Conservation (phyloP, 2,888 invertebrate genomes). For the Dascillus cervinus region DNA sequence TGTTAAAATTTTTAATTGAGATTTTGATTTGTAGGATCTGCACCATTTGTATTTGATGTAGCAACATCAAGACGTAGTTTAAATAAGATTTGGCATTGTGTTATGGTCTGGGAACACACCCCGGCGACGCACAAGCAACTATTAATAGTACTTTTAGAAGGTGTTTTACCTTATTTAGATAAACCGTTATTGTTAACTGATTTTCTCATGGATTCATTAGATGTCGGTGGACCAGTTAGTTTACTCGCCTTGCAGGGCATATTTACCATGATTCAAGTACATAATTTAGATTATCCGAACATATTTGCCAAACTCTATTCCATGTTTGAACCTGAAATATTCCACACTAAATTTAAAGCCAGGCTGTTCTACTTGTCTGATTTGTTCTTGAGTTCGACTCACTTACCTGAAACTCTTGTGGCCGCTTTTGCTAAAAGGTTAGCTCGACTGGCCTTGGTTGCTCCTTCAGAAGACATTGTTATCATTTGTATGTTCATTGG, state of each 20-base stretch:
- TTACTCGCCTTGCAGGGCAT: conserved; percentile 88
- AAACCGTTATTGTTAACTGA: conserved; percentile 82
- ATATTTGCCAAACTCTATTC: conserved; percentile 93
- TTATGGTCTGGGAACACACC: conserved; percentile 67
- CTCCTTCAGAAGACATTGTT: conserved; percentile 71
- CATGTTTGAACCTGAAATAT: conserved; percentile 85
- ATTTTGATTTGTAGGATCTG: conserved; percentile 15
- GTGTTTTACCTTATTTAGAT: conserved; percentile 70
- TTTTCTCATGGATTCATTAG: conserved; percentile 84
- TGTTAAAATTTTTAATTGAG: conserved; percentile 5
- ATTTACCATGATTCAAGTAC: conserved; percentile 78
- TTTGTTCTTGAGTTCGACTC: conserved; percentile 88
- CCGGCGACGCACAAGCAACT: conserved; percentile 67
- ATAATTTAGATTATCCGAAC: conserved; percentile 93
- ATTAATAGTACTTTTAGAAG: conserved; percentile 72
- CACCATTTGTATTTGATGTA: conserved; percentile 54
- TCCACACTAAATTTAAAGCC: conserved; percentile 83
- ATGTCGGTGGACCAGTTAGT: conserved; percentile 79
- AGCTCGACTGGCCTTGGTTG: conserved; percentile 73
- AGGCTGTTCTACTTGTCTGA: conserved; percentile 84
- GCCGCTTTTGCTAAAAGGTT: conserved; percentile 90
- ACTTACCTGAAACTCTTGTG: conserved; percentile 83
- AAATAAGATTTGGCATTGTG: conserved; percentile 68
- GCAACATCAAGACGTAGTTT: conserved; percentile 47
- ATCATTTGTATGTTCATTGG: conserved; percentile 75